Evolutionary conservation across 2,113 vertebrate species (phyloP).

Genomic region (Carettochelys insculpta): DNA sequence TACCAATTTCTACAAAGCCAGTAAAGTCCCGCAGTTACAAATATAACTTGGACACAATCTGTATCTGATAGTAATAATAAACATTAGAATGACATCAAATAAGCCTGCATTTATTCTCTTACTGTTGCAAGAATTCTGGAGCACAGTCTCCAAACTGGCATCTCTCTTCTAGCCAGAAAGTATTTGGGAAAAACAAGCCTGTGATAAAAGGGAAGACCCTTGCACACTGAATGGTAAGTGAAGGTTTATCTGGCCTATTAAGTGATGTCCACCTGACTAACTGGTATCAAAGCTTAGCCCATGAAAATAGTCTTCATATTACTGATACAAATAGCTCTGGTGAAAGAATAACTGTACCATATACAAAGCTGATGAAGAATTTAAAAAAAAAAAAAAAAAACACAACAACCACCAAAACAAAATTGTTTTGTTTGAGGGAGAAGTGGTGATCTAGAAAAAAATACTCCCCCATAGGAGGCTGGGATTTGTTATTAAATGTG

Average conservation of each 20-base stretch:
- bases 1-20: not conserved
- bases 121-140: rapidly evolving
- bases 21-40: rapidly evolving
- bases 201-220: conserved; percentile 39
- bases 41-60: rapidly evolving
- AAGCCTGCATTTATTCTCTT: not conserved
- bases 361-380: not conserved
- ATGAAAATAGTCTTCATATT: conserved; percentile 61
- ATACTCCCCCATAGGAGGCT: not conserved
- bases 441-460: not conserved
- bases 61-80: not conserved
- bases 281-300: conserved; percentile 60
- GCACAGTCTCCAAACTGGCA: not conserved
- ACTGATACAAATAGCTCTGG: conserved; percentile 58
- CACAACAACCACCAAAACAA: not conserved
- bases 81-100: not conserved
- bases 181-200: not conserved
- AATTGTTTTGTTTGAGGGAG: not conserved
- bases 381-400: not conserved
- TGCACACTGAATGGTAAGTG: conserved; percentile 9
- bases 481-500: conserved; percentile 60
- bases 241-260: conserved; percentile 67
- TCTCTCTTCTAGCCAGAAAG: not conserved
- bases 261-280: conserved; percentile 53
- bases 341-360: conserved; percentile 33